Percentiles rank a stretch among this genome's conserved stretches.
Conservation (phyloP, 1,140 invertebrate species). For the Macrobrachium rosenbergii region DNA sequence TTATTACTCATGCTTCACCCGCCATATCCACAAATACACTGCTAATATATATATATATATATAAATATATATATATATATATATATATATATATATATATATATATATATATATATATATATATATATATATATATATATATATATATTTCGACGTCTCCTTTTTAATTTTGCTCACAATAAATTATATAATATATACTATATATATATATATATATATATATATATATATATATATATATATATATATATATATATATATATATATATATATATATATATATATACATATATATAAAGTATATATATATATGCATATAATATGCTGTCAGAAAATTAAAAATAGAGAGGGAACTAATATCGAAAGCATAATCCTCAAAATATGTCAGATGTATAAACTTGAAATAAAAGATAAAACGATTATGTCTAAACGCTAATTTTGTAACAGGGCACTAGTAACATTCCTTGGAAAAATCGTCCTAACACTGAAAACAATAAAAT, state of each 20-base stretch:
- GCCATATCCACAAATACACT: no score
- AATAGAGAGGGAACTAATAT: not conserved
- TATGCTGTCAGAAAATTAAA: no score
- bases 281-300: slow-evolving; percentile 12
- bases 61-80: not conserved
- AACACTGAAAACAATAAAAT: no score
- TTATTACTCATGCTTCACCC: no score
- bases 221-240: slow-evolving; percentile 19
- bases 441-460: no score
- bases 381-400: no score
- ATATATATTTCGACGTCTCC: not conserved
- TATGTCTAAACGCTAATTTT: no score
- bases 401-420: no score
- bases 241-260: slow-evolving; percentile 15
- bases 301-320: slow-evolving; percentile 45
- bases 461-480: no score
- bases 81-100: slow-evolving; percentile 2
- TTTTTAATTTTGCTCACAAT: not conserved
- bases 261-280: slow-evolving; percentile 16
- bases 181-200: not conserved
- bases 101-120: slow-evolving; percentile 15
- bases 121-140: slow-evolving; percentile 8
- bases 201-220: slow-evolving; percentile 30
- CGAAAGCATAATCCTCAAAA: no score
- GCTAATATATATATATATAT: no score